Conservation (phyloP, 2,113 vertebrate genomes). For the Marmota flaviventris region DNA sequence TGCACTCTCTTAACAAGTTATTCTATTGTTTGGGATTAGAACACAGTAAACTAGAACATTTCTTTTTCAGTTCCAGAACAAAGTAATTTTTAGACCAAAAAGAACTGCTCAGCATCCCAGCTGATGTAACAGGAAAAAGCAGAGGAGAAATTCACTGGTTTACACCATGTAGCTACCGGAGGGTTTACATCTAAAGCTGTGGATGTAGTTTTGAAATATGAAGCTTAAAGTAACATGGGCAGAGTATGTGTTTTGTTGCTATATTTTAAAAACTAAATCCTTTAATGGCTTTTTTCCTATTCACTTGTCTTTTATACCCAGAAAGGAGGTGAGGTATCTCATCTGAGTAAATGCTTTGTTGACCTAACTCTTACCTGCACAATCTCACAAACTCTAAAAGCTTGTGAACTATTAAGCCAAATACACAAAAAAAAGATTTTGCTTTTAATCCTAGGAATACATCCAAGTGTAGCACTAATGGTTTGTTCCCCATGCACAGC, state of each 20-base stretch:
- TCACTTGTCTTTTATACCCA: conserved; percentile 61
- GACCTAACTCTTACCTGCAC: conserved; percentile 47
- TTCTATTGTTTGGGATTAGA: conserved; percentile 58
- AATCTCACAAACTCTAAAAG: conserved; percentile 68
- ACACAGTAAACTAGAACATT: conserved; percentile 62
- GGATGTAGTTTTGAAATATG: conserved; percentile 61
- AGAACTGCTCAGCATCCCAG: conserved; percentile 22
- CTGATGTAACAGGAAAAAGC: conserved; percentile 47
- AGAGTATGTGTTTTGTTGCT: conserved; percentile 32
- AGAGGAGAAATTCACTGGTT: conserved; percentile 18
- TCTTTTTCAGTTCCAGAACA: conserved; percentile 72
- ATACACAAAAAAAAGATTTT: conserved; percentile 64
- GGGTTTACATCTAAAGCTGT: conserved; percentile 55
- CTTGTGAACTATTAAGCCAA: conserved; percentile 55
- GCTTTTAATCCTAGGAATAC: conserved; percentile 59
- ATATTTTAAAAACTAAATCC: conserved; percentile 60
- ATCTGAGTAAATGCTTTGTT: conserved; percentile 71
- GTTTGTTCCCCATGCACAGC: not conserved
- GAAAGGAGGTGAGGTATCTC: conserved; percentile 53
- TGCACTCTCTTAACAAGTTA: conserved; percentile 42
- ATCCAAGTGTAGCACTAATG: conserved; percentile 14
- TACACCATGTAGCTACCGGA: conserved; percentile 6
- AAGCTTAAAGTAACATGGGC: conserved; percentile 49
- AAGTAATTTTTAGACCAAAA: conserved; percentile 67
- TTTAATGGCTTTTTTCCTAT: conserved; percentile 58